Percentiles rank a stretch among this genome's conserved stretches.
phyloP scores from a whole-genome alignment of 2,113 vertebrate species.

The Otis tarda region DNA sequence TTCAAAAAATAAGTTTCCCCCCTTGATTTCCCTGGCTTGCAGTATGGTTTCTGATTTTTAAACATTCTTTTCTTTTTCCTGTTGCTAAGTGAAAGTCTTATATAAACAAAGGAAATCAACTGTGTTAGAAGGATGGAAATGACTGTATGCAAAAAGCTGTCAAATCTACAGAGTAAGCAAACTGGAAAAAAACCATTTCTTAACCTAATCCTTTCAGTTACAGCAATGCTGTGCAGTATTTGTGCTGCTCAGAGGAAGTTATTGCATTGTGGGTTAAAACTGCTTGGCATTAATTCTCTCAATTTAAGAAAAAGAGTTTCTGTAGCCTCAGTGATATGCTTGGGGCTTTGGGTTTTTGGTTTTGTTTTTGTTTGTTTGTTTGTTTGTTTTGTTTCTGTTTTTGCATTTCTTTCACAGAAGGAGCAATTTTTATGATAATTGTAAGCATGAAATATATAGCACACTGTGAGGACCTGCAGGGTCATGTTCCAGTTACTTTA shows the following conservation, averaged over 20 bases:
- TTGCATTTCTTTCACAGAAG: background rate
- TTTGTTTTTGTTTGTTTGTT: background rate
- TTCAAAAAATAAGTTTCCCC: conserved; percentile 14
- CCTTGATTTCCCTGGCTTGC: conserved; percentile 39
- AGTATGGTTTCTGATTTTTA: conserved; percentile 36
- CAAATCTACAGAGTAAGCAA: conserved; percentile 60
- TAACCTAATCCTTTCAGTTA: conserved; percentile 62
- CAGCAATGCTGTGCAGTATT: background rate
- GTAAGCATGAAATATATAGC: background rate
- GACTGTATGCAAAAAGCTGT: conserved; percentile 56
- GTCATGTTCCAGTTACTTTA: background rate
- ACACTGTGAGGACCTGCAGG: background rate
- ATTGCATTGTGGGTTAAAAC: conserved; percentile 1
- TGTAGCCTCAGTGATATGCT: background rate
- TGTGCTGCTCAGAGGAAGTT: background rate
- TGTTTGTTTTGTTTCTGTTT: background rate
- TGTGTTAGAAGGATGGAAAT: conserved; percentile 53
- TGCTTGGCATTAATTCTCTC: conserved; percentile 12
- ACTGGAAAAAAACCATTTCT: conserved; percentile 37
- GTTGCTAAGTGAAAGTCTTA: conserved; percentile 43
- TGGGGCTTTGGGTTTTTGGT: background rate
- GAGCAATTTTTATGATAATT: background rate
- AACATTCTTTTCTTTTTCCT: conserved; percentile 23
- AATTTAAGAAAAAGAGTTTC: background rate
- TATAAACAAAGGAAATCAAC: conserved; percentile 60